Evolutionary conservation across 1,140 invertebrate species (phyloP).

Genomic region (Trichonephila inaurata): DNA sequence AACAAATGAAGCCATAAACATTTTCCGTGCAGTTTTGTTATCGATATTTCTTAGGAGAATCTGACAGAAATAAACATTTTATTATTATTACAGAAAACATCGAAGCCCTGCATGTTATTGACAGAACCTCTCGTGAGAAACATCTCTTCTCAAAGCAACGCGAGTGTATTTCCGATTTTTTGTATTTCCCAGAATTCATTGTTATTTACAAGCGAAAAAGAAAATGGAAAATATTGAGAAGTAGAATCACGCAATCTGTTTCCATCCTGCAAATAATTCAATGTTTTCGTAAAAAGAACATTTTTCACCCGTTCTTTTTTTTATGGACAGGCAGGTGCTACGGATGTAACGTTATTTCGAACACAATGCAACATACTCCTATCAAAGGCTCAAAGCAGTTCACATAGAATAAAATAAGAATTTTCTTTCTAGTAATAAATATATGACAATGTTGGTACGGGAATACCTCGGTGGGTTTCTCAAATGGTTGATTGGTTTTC

Average conservation of each 20-base stretch:
- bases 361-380: not conserved
- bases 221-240: slow-evolving; percentile 6
- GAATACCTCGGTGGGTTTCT: not conserved
- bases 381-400: slow-evolving; percentile 27
- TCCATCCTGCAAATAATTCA: slow-evolving; percentile 28
- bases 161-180: not conserved
- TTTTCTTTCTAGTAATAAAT: not conserved
- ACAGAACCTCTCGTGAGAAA: not conserved
- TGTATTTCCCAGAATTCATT: not conserved
- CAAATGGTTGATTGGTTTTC: slow-evolving; percentile 17
- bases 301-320: not conserved
- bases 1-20: too few species aligned
- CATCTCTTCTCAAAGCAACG: not conserved
- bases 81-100: not conserved
- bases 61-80: not conserved
- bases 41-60: not conserved
- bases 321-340: slow-evolving; percentile 14
- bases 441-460: slow-evolving; percentile 8
- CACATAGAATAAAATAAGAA: slow-evolving; percentile 21
- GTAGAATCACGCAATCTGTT: slow-evolving; percentile 13
- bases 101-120: not conserved
- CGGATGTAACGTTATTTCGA: slow-evolving; percentile 58
- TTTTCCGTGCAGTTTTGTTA: not conserved
- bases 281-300: slow-evolving; percentile 23
- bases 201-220: not conserved